Evolutionary conservation across 2,113 vertebrate genomes (phyloP).

Genomic region (Scalopus aquaticus): DNA sequence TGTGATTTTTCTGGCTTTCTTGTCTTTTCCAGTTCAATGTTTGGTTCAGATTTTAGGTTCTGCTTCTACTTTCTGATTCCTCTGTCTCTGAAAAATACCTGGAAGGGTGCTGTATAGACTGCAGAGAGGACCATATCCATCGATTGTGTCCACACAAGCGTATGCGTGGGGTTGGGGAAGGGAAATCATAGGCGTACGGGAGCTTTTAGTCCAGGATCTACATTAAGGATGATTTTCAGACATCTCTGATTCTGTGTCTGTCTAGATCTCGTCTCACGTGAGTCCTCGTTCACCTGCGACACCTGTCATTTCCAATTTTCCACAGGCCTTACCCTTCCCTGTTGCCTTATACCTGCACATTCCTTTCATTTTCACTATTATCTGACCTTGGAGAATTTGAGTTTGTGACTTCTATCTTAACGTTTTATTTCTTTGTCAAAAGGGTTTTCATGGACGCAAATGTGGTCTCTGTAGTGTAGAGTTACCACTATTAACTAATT

Average conservation of each 20-base stretch:
- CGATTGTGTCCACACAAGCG: no score
- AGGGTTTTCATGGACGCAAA: background rate
- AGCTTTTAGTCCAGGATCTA: background rate
- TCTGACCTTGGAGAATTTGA: background rate
- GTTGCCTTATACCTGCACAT: no score
- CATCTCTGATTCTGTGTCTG: background rate
- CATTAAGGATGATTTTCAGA: background rate
- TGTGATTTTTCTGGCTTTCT: background rate
- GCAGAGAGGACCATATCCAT: accelerated
- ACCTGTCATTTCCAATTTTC: background rate
- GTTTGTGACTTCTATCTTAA: background rate
- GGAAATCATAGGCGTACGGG: accelerated
- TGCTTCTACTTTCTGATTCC: background rate
- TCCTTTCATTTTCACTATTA: background rate
- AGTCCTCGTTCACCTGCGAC: background rate
- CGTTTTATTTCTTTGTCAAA: background rate
- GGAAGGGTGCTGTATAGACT: no score
- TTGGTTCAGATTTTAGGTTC: background rate
- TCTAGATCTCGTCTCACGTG: background rate
- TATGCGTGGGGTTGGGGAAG: accelerated
- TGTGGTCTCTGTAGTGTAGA: background rate
- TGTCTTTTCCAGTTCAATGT: background rate
- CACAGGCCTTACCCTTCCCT: background rate
- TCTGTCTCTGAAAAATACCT: background rate
- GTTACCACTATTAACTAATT: no score